phyloP scores from a whole-genome alignment of 2,888 invertebrate species.

The Exephanes ischioxanthus region DNA sequence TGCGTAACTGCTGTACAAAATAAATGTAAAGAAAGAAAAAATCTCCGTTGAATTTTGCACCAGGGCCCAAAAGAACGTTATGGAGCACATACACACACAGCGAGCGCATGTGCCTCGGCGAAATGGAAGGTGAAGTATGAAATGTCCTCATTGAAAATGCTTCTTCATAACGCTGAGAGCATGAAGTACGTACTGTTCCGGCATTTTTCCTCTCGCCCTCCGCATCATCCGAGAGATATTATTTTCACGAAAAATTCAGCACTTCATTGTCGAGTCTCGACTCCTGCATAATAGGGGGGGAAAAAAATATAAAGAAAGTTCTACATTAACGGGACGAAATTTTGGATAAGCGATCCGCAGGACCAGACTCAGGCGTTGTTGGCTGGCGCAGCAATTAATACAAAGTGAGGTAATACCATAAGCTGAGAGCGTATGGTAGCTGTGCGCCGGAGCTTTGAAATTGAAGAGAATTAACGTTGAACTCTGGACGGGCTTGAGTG shows the following conservation, averaged over 20 bases:
- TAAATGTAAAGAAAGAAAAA: neutral
- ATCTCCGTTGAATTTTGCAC: conserved; percentile 15
- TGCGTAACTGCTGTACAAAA: conserved; percentile 1
- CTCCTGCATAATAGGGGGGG: neutral
- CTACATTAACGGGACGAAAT: neutral
- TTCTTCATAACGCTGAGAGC: conserved; percentile 11
- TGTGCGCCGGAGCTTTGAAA: conserved; percentile 41
- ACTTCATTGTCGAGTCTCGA: conserved; percentile 18
- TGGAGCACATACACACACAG: neutral
- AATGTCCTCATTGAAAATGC: conserved; percentile 6
- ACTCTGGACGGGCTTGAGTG: conserved; percentile 23
- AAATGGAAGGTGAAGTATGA: neutral
- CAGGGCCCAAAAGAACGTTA: conserved; percentile 21
- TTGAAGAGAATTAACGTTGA: conserved; percentile 56
- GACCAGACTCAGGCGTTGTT: neutral
- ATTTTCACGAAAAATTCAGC: neutral
- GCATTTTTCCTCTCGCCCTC: conserved; percentile 29
- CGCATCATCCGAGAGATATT: neutral
- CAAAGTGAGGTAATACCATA: conserved; percentile 18
- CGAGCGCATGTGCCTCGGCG: neutral
- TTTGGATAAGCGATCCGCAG: neutral
- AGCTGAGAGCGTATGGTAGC: conserved; percentile 26
- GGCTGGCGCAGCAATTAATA: conserved; percentile 8
- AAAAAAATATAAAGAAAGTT: conserved; percentile 17
- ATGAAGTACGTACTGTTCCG: neutral